Base-by-base conservation (phyloP, 2,797 vertebrate genomes). In the Mionectes olivaceus region DNA sequence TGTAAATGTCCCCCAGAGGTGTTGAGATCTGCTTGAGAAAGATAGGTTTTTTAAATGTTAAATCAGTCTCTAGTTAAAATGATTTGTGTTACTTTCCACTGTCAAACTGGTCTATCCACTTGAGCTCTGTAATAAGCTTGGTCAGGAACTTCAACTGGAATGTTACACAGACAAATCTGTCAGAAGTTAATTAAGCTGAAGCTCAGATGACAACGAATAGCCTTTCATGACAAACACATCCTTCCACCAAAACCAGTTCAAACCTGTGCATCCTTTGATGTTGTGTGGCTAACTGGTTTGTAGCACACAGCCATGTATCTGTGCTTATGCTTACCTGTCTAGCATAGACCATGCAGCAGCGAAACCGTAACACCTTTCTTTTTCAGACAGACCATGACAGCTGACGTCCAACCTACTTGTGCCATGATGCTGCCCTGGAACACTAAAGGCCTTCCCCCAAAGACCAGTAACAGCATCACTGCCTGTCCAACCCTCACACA, bases 171-270 rank as follows among this genome's bases (percentile, higher is more conserved):
- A 61, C 1, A 2, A 59, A 10, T 41, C 33, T 76, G 41, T 64
- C 27, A 41, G 21, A 80, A 83, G 28, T 77, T 80, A 77, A 87
- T 74, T 59, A 88, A 56, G 55, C 7, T 65, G 49, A 78, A 56
- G 23, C 43, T 78, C 52, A 83, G 30, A 17, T 64, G 87, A 84
- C 0, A 0, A 35, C 23, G 9, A 79, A 53, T 22, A 81, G 30
- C 5, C 75, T 75, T 84, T 86, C 37, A 81, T 37, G 10, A 28
- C 25, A 64, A 81, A 52, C 63, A 70, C 4, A 25, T 68, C 44
- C 23, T 44, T 74, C 23, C 69, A 71, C 23, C 18, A 55, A 89
- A 86, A 68, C 6, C 4, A 56, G 8, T 61, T 41, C 32, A 55
- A 9, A 28, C 32, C 10, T 47, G 43, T 52, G 32, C 23, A 35